A percentile compares a stretch with the other conserved stretches of the same genome.
These are phyloP conservation scores for Drosophila anceps DNA, from an alignment of 2,888 invertebrate genomes.

Conservation along the genomic window DNA sequence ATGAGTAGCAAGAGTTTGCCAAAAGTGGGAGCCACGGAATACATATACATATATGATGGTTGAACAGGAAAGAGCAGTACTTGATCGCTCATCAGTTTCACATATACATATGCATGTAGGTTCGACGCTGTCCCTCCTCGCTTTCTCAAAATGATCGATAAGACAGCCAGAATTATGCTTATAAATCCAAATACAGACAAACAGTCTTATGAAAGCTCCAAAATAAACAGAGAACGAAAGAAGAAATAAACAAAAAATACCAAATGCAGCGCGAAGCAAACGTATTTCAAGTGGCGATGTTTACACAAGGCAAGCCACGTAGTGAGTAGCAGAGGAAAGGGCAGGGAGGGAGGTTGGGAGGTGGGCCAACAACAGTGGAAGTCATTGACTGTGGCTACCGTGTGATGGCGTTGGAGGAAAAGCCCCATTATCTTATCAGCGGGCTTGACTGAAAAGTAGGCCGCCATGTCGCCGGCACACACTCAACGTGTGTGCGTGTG, in stretches of 20 bases:
- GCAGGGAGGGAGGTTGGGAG: neutral
- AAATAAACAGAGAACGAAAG: slow-evolving; percentile 32
- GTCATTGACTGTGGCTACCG: slow-evolving; percentile 57
- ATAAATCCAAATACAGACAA: slow-evolving; percentile 5
- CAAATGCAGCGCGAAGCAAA: slow-evolving; percentile 20
- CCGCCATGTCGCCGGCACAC: slow-evolving; percentile 40
- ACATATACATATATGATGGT: neutral
- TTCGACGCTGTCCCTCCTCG: neutral
- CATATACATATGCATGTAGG: neutral
- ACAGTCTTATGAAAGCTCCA: slow-evolving; percentile 32
- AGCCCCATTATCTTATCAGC: slow-evolving; percentile 79
- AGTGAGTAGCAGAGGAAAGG: neutral
- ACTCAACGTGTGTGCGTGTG: slow-evolving; percentile 15
- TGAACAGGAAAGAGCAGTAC: neutral
- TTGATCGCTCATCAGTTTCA: slow-evolving; percentile 10
- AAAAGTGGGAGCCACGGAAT: neutral
- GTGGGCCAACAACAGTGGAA: slow-evolving; percentile 23
- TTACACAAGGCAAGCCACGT: slow-evolving; percentile 28
- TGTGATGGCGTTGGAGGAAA: slow-evolving; percentile 59
- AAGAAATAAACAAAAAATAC: slow-evolving; percentile 38
- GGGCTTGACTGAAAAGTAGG: slow-evolving; percentile 65
- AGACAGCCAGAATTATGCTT: slow-evolving; percentile 16
- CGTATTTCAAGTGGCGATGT: slow-evolving; percentile 23
- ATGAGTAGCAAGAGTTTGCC: neutral
- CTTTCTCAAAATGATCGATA: slow-evolving; percentile 14